Evolutionary conservation across 1,140 invertebrate species (phyloP).

Genomic region (Hydropsyche tenuis): DNA sequence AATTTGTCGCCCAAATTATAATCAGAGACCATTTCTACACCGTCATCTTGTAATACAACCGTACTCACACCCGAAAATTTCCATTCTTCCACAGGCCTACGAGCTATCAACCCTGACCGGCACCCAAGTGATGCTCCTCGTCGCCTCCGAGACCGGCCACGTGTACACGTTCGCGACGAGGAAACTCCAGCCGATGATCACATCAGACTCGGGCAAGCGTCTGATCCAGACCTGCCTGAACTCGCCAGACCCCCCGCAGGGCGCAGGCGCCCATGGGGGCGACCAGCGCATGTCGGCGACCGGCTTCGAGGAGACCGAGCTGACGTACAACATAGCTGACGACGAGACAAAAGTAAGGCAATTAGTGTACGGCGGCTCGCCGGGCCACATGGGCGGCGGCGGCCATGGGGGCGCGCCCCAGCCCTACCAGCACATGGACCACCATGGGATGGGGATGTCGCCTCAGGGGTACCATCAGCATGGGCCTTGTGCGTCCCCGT

Average conservation of each 20-base stretch:
- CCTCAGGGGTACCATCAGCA: slow-evolving; percentile 66
- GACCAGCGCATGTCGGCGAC: slow-evolving; percentile 98
- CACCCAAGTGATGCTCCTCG: slow-evolving; percentile 97
- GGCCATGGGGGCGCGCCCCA: slow-evolving; percentile 62
- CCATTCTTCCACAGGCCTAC: slow-evolving; percentile 85
- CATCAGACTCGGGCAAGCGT: slow-evolving; percentile 96
- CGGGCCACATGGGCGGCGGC: slow-evolving; percentile 54
- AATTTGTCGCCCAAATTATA: too few relatives aligned
- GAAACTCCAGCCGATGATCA: slow-evolving; percentile 99
- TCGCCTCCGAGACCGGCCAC: slow-evolving; percentile 96
- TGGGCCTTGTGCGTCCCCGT: slow-evolving; percentile 65
- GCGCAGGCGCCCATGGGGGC: slow-evolving; percentile 70
- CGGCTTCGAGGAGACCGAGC: slow-evolving; percentile 97
- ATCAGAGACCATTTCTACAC: too few relatives aligned
- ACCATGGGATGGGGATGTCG: slow-evolving; percentile 65
- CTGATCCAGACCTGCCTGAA: slow-evolving; percentile 99
- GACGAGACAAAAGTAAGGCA: slow-evolving; percentile 96
- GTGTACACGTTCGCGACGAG: slow-evolving; percentile 99
- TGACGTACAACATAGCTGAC: slow-evolving; percentile 94
- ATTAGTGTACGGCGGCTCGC: slow-evolving; percentile 82
- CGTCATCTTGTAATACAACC: too few relatives aligned
- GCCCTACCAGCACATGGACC: slow-evolving; percentile 67
- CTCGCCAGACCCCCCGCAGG: slow-evolving; percentile 91
- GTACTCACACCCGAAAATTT: too few relatives aligned
- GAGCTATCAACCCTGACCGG: slow-evolving; percentile 98